A percentile compares a stretch with the other conserved stretches of the same genome.
phyloP scores from a whole-genome alignment of 2,888 invertebrate species.

The Empis livida region DNA sequence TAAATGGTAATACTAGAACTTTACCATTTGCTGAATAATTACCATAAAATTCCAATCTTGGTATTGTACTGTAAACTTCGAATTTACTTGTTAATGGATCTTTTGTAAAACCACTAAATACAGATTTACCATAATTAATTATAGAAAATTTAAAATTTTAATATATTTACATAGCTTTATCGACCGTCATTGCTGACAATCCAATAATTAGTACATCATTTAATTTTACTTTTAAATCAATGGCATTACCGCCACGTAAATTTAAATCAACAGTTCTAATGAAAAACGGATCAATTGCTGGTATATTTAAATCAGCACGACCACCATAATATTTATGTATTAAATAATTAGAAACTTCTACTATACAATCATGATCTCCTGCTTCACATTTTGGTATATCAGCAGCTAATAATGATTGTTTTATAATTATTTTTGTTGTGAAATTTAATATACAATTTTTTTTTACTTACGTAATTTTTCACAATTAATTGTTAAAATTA shows the following conservation, averaged over 20 bases:
- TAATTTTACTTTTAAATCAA: neutral
- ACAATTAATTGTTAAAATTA: too few relatives aligned
- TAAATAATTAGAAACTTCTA: slow-evolving; percentile 15
- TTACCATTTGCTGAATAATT: slow-evolving; percentile 25
- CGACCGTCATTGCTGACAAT: neutral
- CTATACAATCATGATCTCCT: slow-evolving; percentile 19
- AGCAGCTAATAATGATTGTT: slow-evolving; percentile 12
- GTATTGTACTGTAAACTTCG: slow-evolving; percentile 5
- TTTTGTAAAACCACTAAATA: slow-evolving; percentile 7
- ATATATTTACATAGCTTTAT: too few relatives aligned
- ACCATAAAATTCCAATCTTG: slow-evolving; percentile 14
- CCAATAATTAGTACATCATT: neutral
- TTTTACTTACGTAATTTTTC: too few relatives aligned
- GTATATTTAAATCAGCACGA: slow-evolving; percentile 16
- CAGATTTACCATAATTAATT: too few relatives aligned
- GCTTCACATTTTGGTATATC: slow-evolving; percentile 19
- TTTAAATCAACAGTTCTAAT: neutral
- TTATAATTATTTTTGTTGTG: too few relatives aligned
- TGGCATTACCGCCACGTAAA: neutral
- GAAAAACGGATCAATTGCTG: slow-evolving; percentile 15
- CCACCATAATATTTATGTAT: slow-evolving; percentile 19
- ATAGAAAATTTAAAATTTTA: too few relatives aligned
- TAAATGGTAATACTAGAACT: slow-evolving; percentile 25
- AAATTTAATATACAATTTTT: too few relatives aligned
- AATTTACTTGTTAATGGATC: slow-evolving; percentile 6